Conservation (phyloP, 2,888 invertebrate genomes). For the Drosophila ezoana region DNA sequence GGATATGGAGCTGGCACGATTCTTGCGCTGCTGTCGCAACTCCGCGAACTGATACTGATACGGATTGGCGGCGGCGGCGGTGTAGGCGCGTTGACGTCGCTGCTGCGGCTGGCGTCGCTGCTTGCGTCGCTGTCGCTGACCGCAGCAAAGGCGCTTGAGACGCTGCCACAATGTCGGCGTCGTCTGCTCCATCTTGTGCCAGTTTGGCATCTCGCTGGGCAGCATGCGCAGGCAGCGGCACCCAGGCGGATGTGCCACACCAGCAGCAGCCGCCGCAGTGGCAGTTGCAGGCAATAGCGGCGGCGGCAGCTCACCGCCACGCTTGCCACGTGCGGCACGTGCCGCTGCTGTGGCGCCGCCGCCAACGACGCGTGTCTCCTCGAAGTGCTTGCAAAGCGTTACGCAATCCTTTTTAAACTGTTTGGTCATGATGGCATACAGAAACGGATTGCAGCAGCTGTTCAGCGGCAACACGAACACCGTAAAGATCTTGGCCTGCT, state of each 20-base stretch:
- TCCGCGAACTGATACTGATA: slow-evolving; percentile 92
- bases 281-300: slow-evolving; percentile 84
- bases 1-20: slow-evolving; percentile 92
- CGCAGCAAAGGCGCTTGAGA: slow-evolving; percentile 78
- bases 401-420: slow-evolving; percentile 99
- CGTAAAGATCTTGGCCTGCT: slow-evolving; percentile 98
- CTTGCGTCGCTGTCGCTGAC: slow-evolving; percentile 57
- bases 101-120: slow-evolving; percentile 67
- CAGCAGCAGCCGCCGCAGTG: slow-evolving; percentile 55
- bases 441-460: slow-evolving; percentile 98
- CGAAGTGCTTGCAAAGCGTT: slow-evolving; percentile 97
- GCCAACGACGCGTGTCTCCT: slow-evolving; percentile 92
- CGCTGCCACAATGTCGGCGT: slow-evolving; percentile 79
- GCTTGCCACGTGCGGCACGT: slow-evolving; percentile 50
- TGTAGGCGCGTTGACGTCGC: slow-evolving; percentile 73
- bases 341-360: not conserved
- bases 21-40: slow-evolving; percentile 89
- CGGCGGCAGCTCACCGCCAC: slow-evolving; percentile 90
- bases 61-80: slow-evolving; percentile 87
- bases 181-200: slow-evolving; percentile 80
- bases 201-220: slow-evolving; percentile 83
- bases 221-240: slow-evolving; percentile 86
- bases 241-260: slow-evolving; percentile 83
- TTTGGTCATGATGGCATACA: slow-evolving; percentile 98
- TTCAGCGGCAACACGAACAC: slow-evolving; percentile 98